These are phyloP conservation scores for Bolborhynchus lineola DNA, from an alignment of 2,113 vertebrate genomes.

Conservation along the genomic window DNA sequence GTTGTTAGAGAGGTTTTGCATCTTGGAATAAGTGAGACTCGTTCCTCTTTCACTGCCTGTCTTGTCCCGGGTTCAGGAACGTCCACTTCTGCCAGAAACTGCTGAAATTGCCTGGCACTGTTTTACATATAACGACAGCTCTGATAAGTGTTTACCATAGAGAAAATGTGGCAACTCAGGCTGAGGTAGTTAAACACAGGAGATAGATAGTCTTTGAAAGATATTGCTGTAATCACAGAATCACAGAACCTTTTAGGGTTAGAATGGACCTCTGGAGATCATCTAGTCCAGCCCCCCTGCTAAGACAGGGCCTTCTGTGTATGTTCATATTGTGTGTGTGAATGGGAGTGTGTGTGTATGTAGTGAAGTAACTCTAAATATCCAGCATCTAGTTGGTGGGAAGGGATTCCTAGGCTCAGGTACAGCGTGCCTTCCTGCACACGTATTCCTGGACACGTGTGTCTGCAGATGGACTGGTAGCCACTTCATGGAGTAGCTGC, in stretches of 20 bases:
- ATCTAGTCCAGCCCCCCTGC: background rate
- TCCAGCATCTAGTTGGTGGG: background rate
- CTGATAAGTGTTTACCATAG: background rate
- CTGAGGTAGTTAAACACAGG: background rate
- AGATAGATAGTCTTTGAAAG: background rate
- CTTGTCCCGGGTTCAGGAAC: background rate
- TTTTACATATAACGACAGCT: background rate
- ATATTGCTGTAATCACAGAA: background rate
- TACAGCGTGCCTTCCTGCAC: background rate
- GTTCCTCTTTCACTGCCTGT: background rate
- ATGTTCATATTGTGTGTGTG: no score
- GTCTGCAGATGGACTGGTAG: background rate
- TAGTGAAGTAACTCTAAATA: background rate
- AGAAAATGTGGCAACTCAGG: background rate
- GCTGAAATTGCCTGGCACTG: background rate
- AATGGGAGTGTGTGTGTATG: background rate
- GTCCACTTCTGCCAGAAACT: background rate
- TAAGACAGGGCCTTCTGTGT: background rate
- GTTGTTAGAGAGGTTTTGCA: background rate
- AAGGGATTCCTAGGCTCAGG: background rate
- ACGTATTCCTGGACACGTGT: background rate
- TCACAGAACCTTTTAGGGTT: background rate
- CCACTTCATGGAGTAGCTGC: accelerated
- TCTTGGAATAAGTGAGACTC: background rate
- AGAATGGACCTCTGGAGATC: background rate